Evolutionary conservation across 2,113 vertebrate species (phyloP), one percentile per base, ranked within the genome.

Genomic region (Sinocyclocheilus grahami): DNA sequence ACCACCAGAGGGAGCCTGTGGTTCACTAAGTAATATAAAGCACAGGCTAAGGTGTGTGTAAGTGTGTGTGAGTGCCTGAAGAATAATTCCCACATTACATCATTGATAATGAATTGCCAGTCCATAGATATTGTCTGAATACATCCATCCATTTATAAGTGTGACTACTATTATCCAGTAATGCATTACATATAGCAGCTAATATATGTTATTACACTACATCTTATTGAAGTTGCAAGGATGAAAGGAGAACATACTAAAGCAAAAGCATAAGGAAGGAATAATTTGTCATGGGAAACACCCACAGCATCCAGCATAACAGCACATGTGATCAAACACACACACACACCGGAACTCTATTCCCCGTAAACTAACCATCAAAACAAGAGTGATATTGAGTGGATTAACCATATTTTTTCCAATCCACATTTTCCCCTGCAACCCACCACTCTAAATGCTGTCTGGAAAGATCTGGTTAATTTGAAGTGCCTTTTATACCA

Each of bases 381-480:
- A 87, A 89, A 71, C 48, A 24, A 69, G 65, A 60, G 48, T 60
- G 74, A 84, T 87, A 89, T 75, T 30, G 71, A 69, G 48, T 1
- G 82, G 88, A 92, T 92, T 88, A 93, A 92, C 91, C 91, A 87
- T 88, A 90, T 92, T 92, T 94, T 83, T 94, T 93, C 93, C 93
- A 94, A 93, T 94, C 88, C 84, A 87, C 77, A 77, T 89, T 90
- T 93, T 92, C 93, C 93, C 92, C 93, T 89, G 94, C 93, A 94
- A 94, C 93, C 84, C 63, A 86, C 82, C 84, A 85, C 30, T 92
- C 91, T 91, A 91, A 92, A 91, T 91, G 90, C 87, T n/a, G 89
- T 91, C 92, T 91, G 92, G 93, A 94, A 88, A 94, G 93, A 93
- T 88, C 89, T 87, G 91, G 93, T 88, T 82, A 84, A 94, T 95